phyloP scores from a whole-genome alignment of 1,140 invertebrate species.

The Ceratosolen solmsi region DNA sequence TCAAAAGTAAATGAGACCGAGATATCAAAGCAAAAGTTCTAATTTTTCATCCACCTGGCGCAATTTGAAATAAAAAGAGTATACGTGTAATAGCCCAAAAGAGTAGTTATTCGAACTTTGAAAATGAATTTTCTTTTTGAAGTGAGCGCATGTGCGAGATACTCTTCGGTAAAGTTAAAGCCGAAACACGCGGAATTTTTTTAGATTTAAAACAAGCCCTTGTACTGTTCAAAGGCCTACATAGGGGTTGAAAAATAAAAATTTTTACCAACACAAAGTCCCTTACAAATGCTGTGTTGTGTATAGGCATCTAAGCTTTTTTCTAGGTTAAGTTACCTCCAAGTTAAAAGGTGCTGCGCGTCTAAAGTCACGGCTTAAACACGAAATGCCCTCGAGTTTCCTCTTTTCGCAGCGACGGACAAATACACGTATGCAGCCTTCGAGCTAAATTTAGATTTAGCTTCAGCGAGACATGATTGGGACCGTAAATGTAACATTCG shows the following conservation, averaged over 20 bases:
- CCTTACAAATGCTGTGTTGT: background rate
- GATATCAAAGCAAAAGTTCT: conserved; percentile 1
- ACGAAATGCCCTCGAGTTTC: conserved; percentile 28
- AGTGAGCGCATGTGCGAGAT: background rate
- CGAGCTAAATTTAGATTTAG: conserved; percentile 31
- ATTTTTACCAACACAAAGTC: conserved; percentile 12
- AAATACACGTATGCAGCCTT: background rate
- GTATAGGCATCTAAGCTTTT: background rate
- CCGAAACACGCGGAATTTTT: conserved; percentile 21
- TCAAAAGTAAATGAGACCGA: background rate
- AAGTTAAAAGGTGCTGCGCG: conserved; percentile 11
- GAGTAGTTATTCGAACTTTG: conserved; percentile 7
- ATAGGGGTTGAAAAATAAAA: background rate
- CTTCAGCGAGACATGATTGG: conserved; percentile 20
- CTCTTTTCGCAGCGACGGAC: background rate
- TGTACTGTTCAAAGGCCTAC: background rate
- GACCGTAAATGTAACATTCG: background rate
- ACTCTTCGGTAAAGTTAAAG: background rate
- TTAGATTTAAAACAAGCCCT: conserved; percentile 15
- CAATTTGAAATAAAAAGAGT: background rate
- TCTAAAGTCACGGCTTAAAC: conserved; percentile 40
- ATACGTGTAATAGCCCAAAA: background rate
- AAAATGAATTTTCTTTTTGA: conserved; percentile 25
- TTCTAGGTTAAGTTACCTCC: conserved; percentile 34
- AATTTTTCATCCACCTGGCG: background rate